A percentile compares a stretch with the other conserved stretches of the same genome.
phyloP scores from a whole-genome alignment of 1,140 invertebrate genomes.

The Neodiprion fabricii region DNA sequence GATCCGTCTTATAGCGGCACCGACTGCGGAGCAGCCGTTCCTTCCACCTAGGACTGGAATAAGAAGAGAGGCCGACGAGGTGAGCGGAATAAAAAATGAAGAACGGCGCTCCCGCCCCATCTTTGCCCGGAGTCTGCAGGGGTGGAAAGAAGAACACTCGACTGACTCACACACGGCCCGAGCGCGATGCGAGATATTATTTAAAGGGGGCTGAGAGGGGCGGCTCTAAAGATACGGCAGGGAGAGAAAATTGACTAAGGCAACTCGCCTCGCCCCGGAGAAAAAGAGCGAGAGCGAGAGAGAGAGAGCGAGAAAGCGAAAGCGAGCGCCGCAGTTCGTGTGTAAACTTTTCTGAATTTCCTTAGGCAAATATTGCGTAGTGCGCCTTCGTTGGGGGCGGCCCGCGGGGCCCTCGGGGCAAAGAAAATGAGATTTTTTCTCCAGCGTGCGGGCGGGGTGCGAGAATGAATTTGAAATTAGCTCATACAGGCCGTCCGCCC shows the following conservation, averaged over 20 bases:
- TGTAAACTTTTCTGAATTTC: constrained; percentile 60
- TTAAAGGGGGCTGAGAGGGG: neutral
- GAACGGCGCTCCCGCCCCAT: neutral
- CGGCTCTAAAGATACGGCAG: constrained; percentile 11
- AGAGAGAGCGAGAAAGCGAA: constrained; percentile 6
- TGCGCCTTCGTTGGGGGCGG: constrained; percentile 21
- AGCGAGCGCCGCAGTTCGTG: constrained; percentile 36
- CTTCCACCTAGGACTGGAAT: no score
- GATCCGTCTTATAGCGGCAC: no score
- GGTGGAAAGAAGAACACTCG: neutral
- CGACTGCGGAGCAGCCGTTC: no score
- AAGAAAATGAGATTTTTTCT: constrained; percentile 61
- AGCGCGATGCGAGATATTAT: neutral
- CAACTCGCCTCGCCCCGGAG: constrained; percentile 42
- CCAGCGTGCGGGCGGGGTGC: constrained; percentile 39
- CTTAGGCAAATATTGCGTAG: constrained; percentile 58
- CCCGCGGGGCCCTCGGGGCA: constrained; percentile 45
- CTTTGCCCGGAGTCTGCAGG: neutral
- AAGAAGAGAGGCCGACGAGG: neutral
- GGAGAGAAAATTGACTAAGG: constrained; percentile 50
- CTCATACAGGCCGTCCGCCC: constrained; percentile 45
- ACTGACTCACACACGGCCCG: neutral
- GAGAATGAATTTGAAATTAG: constrained; percentile 59
- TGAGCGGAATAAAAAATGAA: neutral
- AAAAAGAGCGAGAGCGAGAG: constrained; percentile 29